Evolutionary conservation across 2,797 vertebrate species (phyloP), one percentile per base, ranked within the genome.

Genomic region (Pogoniulus pusillus): DNA sequence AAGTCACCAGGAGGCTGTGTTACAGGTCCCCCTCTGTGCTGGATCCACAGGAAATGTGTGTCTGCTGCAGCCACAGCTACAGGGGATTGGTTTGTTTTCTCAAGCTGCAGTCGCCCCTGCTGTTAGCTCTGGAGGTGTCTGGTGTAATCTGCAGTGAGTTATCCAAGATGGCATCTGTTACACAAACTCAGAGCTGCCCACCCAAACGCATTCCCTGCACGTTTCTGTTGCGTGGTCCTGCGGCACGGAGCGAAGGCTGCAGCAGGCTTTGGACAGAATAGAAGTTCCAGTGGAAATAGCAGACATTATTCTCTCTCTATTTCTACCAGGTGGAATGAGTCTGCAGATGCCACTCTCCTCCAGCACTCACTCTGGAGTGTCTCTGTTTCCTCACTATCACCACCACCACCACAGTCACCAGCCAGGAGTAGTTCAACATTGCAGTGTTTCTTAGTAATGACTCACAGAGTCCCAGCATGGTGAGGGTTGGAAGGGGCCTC

Each of bases 31-130:
- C 95, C 94, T 75, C 95, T 93, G 95, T 87, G 92, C 47, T 71
- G 37, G 85, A 96, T 90, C 94, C 91, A 85, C 91, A 89, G 93
- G 93, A 93, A 79, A 77, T 91, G 63, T 47, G 30, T 92, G 92
- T 91, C 92, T 94, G 89, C 84, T 92, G 47, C n/a, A 95, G 93
- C 58, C 91, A 82, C 91, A 94, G 89, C 92, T 94, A 93, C 91
- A 94, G 95, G 93, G 51, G 85, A 86, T 74, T 94, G 90, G 89
- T 88, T 96, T 95, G 91, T 92, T 96, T 94, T 88, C 91, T 93
- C 93, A 95, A 66, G 89, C 76, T 75, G 63, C 87, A 94, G 92
- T 82, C 88, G 90, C 73, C 93, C 93, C 92, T 82, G 93, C 93
- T 95, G 93, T 93, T 95, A 88, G 83, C 90, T 94, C 94, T 88